Evolutionary conservation across 2,113 vertebrate species (phyloP), one percentile per base, ranked within the genome.

Genomic region (Equus quagga): DNA sequence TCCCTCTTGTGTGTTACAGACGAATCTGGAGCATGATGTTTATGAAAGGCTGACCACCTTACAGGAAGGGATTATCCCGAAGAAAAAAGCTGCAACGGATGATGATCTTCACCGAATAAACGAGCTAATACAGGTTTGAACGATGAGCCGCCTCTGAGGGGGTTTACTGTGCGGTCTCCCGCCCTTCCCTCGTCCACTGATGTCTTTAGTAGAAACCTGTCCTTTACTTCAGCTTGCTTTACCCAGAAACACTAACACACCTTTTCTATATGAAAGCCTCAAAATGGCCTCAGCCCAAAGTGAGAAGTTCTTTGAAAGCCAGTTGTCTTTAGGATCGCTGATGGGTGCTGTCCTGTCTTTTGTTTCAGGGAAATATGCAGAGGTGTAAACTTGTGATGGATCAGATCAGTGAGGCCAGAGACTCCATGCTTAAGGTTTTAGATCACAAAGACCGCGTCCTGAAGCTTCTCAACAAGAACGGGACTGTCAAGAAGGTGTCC

Each of bases 301-400:
- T 12, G 72, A 33, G 12, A 65, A 21, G 31, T n/a, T 73, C 6
- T 92, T 92, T 76, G 64, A 58, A 73, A 93, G n/a, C 19, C 1
- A 0, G 3, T 44, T 13, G 9, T 67, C 26, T 51, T 76, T 0
- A 19, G 9, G 26, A 10, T 80, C 28, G 9, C 51, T 85, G 70
- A 60, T 79, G 96, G 51, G 89, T 0, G 0, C 0, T 8, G 6
- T 64, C 2, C 15, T 98, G 46, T 99, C 76, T 98, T 98, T 85
- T 78, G 7, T 98, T 98, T 18, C 98, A 99, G 99, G 99, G 99
- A 97, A 99, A 99, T 96, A 99, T 99, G 99, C 99, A 99, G 98
- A 99, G 99, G 98, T 99, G 99, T 98, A 99, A 99, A 98, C 99
- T 99, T n/a, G 99, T 99, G 96, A 99, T 99, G 99, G 99, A 99